Evolutionary conservation across 2,113 vertebrate species (phyloP).

Genomic region (Cygnus atratus): DNA sequence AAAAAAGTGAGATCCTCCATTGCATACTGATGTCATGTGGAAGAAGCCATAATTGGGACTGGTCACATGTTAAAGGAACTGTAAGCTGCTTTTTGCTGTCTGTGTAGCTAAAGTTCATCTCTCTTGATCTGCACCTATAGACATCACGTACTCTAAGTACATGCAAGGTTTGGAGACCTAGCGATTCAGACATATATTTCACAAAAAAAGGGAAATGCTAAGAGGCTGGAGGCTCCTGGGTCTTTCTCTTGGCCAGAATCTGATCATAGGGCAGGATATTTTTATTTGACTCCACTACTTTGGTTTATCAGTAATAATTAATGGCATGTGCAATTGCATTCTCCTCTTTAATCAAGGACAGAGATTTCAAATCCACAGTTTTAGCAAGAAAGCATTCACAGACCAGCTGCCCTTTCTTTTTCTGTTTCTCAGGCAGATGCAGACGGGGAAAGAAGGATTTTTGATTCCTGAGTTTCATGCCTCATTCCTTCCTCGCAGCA

Average conservation of each 20-base stretch:
- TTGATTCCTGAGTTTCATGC: not conserved
- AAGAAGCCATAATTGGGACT: conserved; percentile 64
- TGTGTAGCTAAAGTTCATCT: not conserved
- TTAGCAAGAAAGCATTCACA: not conserved
- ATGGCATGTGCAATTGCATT: conserved; percentile 34
- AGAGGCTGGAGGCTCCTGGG: not conserved
- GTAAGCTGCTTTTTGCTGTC: not conserved
- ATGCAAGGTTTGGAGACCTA: not conserved
- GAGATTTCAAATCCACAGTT: not conserved
- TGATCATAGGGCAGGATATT: not conserved
- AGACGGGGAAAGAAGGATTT: not conserved
- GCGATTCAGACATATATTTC: not conserved
- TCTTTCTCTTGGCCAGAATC: not conserved
- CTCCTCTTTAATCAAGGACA: conserved; percentile 4
- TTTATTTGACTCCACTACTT: conserved; percentile 4
- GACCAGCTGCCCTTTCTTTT: not conserved
- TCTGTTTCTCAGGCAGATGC: not conserved
- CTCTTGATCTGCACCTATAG: not conserved
- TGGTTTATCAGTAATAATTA: conserved; percentile 52
- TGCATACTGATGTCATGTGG: conserved; percentile 70
- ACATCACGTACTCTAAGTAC: not conserved
- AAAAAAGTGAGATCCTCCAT: conserved; percentile 50
- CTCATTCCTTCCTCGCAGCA: not conserved
- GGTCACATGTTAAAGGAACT: conserved; percentile 16
- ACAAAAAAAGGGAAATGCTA: not conserved